Evolutionary conservation across 2,888 invertebrate genomes (phyloP), one percentile per base, ranked within the genome.

Genomic region (Luperina testacea): DNA sequence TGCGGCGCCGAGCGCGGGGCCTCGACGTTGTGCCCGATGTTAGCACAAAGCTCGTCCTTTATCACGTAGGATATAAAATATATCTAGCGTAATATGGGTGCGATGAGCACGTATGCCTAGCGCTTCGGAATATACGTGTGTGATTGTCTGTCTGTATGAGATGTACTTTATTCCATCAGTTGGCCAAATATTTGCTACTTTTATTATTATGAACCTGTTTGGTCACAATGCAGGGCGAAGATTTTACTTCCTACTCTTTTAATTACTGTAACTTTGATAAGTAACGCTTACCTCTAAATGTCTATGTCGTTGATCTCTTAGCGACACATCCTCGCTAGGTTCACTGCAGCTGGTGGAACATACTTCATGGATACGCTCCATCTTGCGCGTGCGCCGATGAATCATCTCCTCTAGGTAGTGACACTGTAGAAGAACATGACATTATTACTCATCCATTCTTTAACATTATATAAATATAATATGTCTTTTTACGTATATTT

Each of bases 241-340:
- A 15, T 48, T 48, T 48, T 48, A 48, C 48, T 48, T 48, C 5
- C 6, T 48, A 15, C 48, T 48, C 48, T 48, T 48, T 15, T 48
- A 48, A 48, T 1, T 48, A 15, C 48, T 15, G 15, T 48, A 15
- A 48, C 0, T 48, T 48, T 48, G 48, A 48, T 5, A 48, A 15
- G 57, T 57, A 11, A 59, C 57, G 4, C 57, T 59, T 73, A 92
- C 92, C 90, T 92, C 88, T 0, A 89, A 48, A 45, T 88, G 61
- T 8, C 73, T 82, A 8, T 90, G 88, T 71, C 90, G 89, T 72
- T 93, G 94, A 82, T 96, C 97, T 64, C 97, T 93, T 7, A 98
- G 96, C 0, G 99, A 99, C 61, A 98, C 98, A 92, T 99, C 99
- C 95, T 99, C 99, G 83, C 98, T 98, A 70, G 98, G 98, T 85